phyloP scores from a whole-genome alignment of 1,140 invertebrate species.

The Amyelois transitella region DNA sequence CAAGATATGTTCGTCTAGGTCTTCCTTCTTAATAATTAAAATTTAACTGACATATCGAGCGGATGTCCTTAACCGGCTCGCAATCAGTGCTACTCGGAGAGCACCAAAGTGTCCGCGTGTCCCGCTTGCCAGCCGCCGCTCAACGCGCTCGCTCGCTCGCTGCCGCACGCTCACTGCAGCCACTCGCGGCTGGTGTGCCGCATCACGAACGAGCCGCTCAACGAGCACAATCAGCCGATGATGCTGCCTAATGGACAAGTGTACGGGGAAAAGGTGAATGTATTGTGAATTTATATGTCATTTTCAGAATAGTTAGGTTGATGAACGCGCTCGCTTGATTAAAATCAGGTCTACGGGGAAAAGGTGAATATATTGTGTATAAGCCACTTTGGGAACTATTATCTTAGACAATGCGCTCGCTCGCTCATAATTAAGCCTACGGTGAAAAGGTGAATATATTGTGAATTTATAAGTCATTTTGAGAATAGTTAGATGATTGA shows the following conservation, averaged over 20 bases:
- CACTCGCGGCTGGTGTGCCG: slow-evolving; percentile 95
- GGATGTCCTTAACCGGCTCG: slow-evolving; percentile 25
- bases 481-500: no score
- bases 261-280: slow-evolving; percentile 92
- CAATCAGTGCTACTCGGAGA: slow-evolving; percentile 81
- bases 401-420: slow-evolving; percentile 93
- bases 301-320: no score
- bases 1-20: no score
- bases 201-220: slow-evolving; percentile 93
- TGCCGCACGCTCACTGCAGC: slow-evolving; percentile 97
- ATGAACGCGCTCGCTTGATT: no score
- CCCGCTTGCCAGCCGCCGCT: slow-evolving; percentile 94
- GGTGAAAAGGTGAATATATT: slow-evolving; percentile 86
- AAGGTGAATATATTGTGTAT: no score
- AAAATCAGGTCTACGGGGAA: no score
- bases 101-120: slow-evolving; percentile 87
- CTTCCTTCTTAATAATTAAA: no score
- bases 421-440: slow-evolving; percentile 93
- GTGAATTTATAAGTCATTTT: no score
- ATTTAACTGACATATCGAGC: no score
- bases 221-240: slow-evolving; percentile 98
- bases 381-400: no score
- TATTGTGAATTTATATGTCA: not conserved
- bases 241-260: slow-evolving; percentile 98
- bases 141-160: slow-evolving; percentile 87